A percentile compares a stretch with the other conserved stretches of the same genome.
Conservation (phyloP, 1,140 invertebrate species). For the Yoshiicerus persimilis region DNA sequence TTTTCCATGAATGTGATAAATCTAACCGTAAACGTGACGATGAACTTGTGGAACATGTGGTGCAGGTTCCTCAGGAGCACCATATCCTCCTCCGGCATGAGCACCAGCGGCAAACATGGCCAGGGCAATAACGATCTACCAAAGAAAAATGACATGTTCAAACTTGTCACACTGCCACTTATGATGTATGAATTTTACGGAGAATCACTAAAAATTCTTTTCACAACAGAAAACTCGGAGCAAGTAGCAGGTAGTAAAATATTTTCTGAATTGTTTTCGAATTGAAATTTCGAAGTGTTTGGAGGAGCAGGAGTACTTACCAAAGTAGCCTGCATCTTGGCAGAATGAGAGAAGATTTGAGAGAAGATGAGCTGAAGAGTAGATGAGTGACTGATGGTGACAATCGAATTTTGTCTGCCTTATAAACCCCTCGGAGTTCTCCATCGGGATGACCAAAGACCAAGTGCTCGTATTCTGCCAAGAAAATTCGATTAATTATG, state of each 20-base stretch:
- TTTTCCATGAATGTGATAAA: neutral
- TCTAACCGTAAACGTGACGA: neutral
- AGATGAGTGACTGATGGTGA: neutral
- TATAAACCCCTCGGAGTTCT: neutral
- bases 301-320: neutral
- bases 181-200: neutral
- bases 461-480: neutral
- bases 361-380: neutral
- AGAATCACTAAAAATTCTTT: neutral
- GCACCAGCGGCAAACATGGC: neutral
- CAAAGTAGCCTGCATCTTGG: slow-evolving; percentile 5
- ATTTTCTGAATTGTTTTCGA: neutral
- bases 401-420: neutral
- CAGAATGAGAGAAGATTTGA: neutral
- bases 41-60: neutral
- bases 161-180: neutral
- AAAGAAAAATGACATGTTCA: neutral
- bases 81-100: neutral
- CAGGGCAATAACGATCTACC: neutral
- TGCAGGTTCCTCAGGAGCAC: neutral
- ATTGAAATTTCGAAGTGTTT: neutral
- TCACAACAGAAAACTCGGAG: neutral
- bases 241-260: neutral
- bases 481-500: slow-evolving; percentile 21
- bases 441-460: neutral